Evolutionary conservation across 37 sponge, comb jelly and placozoan species (phyloP).

Genomic region (Bolinopsis microptera): DNA sequence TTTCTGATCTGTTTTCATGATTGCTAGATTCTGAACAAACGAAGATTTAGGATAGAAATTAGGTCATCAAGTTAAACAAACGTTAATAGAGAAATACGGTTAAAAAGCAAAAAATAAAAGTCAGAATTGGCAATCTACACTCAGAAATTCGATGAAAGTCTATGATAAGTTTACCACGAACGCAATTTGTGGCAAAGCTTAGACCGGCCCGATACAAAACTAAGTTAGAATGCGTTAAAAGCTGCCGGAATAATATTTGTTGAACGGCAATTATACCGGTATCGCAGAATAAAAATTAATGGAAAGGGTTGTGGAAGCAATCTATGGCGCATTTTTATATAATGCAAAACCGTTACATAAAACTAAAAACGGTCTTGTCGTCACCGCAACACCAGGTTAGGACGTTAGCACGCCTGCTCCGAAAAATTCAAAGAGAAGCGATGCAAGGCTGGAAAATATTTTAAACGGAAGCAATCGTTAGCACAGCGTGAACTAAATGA

Average conservation of each 20-base stretch:
- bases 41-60: background rate
- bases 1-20: slow-evolving; percentile 29
- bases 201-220: background rate
- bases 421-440: background rate
- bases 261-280: background rate
- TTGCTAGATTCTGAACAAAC: background rate
- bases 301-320: background rate
- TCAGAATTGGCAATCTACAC: background rate
- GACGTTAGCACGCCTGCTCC: background rate
- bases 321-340: background rate
- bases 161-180: background rate
- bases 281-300: background rate
- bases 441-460: background rate
- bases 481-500: background rate
- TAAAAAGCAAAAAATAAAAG: too few species aligned
- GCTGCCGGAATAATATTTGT: background rate
- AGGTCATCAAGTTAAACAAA: too few species aligned
- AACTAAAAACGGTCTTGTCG: background rate
- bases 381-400: background rate
- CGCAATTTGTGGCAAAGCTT: background rate
- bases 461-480: background rate
- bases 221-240: background rate
- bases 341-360: background rate
- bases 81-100: too few species aligned
- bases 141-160: background rate